A percentile compares a stretch with the other conserved stretches of the same genome.
Conservation (phyloP, 2,797 vertebrate genomes). For the Novumbra hubbsi region DNA sequence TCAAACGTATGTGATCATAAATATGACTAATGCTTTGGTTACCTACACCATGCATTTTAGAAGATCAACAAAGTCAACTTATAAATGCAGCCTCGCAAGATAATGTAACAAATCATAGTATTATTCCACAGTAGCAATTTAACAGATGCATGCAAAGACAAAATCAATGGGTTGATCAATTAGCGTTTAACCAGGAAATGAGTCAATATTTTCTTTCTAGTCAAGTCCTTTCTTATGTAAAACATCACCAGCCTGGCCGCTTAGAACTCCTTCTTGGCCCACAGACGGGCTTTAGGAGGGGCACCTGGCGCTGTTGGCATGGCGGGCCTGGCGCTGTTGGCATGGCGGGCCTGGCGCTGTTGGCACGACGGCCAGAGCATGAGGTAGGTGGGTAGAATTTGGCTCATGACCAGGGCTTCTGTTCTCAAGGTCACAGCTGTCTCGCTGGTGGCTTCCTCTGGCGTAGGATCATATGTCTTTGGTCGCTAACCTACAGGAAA, state of each 20-base stretch:
- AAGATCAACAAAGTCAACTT: background rate
- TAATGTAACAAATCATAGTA: background rate
- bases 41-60: background rate
- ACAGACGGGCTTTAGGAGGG: constrained; percentile 64
- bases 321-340: constrained; percentile 66
- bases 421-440: constrained; percentile 76
- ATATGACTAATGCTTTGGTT: background rate
- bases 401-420: constrained; percentile 58
- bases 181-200: constrained; percentile 47
- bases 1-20: background rate
- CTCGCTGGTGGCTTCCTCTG: constrained; percentile 62
- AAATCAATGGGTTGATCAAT: constrained; percentile 25
- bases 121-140: constrained; percentile 15
- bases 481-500: constrained; percentile 53
- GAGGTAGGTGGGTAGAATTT: constrained; percentile 62
- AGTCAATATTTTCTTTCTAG: constrained; percentile 53
- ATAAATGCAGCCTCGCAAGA: background rate
- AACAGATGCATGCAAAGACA: constrained; percentile 28
- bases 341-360: constrained; percentile 64
- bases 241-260: constrained; percentile 46
- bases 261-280: constrained; percentile 45
- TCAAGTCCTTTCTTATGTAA: constrained; percentile 56
- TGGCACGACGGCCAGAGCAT: constrained; percentile 60
- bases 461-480: constrained; percentile 32
- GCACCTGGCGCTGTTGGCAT: constrained; percentile 72